These are phyloP conservation scores for Halcyon badia DNA, from an alignment of 2,797 vertebrate species.

Conservation along the genomic window DNA sequence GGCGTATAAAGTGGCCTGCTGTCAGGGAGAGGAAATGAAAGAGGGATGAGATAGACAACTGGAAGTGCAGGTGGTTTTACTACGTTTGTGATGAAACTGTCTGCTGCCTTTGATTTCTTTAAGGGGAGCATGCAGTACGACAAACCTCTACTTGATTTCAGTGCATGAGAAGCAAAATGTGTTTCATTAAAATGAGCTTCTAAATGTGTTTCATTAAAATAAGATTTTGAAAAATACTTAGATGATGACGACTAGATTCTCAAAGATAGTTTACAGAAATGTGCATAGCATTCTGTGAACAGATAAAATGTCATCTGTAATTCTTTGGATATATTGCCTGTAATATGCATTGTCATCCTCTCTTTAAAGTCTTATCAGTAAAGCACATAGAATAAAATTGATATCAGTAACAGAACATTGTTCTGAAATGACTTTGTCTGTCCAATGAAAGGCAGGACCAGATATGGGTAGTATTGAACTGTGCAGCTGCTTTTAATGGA, in stretches of 20 bases:
- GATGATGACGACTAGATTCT: conserved; percentile 54
- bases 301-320: conserved; percentile 42
- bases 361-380: conserved; percentile 31
- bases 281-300: not conserved
- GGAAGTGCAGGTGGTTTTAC: conserved; percentile 68
- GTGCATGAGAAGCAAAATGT: conserved; percentile 68
- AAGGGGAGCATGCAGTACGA: not conserved
- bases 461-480: not conserved
- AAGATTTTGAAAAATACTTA: conserved; percentile 70
- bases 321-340: conserved; percentile 33
- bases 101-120: conserved; percentile 33
- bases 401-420: conserved; percentile 13
- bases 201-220: conserved; percentile 83
- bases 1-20: conserved; percentile 44
- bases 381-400: conserved; percentile 11
- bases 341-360: not conserved
- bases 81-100: conserved; percentile 32
- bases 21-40: conserved; percentile 79
- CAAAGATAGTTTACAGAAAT: conserved; percentile 25
- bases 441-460: conserved; percentile 10
- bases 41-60: conserved; percentile 61
- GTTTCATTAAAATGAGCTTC: conserved; percentile 79
- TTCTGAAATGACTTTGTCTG: conserved; percentile 25
- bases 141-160: conserved; percentile 57
- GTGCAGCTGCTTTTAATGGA: conserved; percentile 26